Percentiles rank a stretch among this genome's conserved stretches.
These are phyloP conservation scores for Scatophagus argus DNA, from an alignment of 2,113 vertebrate species.

Conservation along the genomic window DNA sequence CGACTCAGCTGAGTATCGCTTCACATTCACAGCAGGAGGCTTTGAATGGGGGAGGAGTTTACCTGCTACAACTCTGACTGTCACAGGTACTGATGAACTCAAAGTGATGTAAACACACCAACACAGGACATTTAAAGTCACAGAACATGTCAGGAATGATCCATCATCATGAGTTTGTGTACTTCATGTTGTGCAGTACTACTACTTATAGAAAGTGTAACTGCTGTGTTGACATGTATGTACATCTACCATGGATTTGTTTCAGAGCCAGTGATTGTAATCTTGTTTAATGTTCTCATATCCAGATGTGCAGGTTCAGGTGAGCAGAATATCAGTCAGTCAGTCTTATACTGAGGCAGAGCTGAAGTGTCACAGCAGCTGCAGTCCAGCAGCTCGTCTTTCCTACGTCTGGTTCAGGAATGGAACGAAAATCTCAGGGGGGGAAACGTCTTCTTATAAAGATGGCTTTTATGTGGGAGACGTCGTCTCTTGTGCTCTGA, in stretches of 20 bases:
- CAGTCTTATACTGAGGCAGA: neutral
- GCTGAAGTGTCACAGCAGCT: conserved; percentile 24
- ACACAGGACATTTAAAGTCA: neutral
- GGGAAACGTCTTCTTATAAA: too few relatives aligned
- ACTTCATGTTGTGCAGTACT: neutral
- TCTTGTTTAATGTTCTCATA: neutral
- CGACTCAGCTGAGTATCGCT: too few relatives aligned
- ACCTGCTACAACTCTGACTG: too few relatives aligned
- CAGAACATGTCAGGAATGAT: neutral
- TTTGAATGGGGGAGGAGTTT: too few relatives aligned
- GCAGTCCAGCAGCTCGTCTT: neutral
- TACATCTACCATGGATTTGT: conserved; percentile 19
- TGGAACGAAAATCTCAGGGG: neutral
- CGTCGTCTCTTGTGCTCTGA: conserved; percentile 16
- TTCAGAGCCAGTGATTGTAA: neutral
- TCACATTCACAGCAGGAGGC: too few relatives aligned
- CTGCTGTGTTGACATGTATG: neutral
- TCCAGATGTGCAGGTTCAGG: conserved; percentile 1
- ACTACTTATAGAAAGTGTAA: neutral
- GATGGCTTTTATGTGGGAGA: neutral
- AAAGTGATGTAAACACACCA: neutral
- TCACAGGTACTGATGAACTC: too few relatives aligned
- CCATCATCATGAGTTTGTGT: neutral
- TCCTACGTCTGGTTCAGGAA: conserved; percentile 28
- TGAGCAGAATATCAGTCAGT: neutral